Evolutionary conservation across 2,113 vertebrate genomes (phyloP).

Genomic region (Elephas maximus): DNA sequence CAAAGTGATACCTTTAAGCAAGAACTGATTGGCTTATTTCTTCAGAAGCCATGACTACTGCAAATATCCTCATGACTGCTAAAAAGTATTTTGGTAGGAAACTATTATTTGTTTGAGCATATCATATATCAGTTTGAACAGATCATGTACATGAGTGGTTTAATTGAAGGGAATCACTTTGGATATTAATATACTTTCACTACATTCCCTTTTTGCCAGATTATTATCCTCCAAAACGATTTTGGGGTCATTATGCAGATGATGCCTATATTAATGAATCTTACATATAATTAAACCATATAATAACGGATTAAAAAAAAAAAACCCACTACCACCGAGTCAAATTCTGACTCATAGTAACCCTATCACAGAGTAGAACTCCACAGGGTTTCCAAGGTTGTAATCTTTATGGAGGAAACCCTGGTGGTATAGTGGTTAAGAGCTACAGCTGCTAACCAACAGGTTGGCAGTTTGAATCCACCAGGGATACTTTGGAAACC

Average conservation of each 20-base stretch:
- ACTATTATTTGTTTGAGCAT: background rate
- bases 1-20: background rate
- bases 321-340: too few relatives aligned
- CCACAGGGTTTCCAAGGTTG: too few relatives aligned
- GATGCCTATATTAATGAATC: background rate
- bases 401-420: too few relatives aligned
- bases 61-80: background rate
- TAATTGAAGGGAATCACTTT: background rate
- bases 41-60: background rate
- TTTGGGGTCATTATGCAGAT: background rate
- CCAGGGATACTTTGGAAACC: too few relatives aligned
- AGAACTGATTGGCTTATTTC: background rate
- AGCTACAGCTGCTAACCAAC: too few relatives aligned
- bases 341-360: too few relatives aligned
- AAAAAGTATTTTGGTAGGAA: constrained; percentile 19
- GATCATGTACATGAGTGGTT: background rate
- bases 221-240: background rate
- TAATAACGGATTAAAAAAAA: background rate
- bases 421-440: too few relatives aligned
- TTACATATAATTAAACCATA: constrained; percentile 5
- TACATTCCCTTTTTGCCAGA: background rate
- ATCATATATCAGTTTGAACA: background rate
- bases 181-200: background rate
- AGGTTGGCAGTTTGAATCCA: too few relatives aligned
- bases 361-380: too few relatives aligned